phyloP scores from a whole-genome alignment of 2,888 invertebrate species.

The Lasiommata megera region DNA sequence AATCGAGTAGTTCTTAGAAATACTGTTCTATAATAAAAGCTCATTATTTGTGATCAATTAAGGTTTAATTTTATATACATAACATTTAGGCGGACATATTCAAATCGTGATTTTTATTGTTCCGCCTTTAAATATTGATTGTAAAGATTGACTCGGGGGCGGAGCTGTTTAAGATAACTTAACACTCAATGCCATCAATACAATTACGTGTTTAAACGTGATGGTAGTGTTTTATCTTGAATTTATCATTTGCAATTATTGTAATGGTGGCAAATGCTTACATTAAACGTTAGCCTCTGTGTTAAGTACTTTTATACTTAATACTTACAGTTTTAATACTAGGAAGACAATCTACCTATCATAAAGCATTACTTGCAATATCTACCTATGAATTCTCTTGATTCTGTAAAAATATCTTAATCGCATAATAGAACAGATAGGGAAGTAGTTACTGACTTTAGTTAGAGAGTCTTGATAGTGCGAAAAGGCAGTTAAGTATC shows the following conservation, averaged over 20 bases:
- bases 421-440: too few species aligned
- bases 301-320: neutral
- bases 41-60: too few species aligned
- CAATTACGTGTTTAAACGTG: neutral
- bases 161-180: constrained; percentile 1
- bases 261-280: neutral
- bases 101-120: neutral
- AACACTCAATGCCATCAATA: constrained; percentile 6
- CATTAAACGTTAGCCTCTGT: neutral
- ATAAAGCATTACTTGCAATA: too few species aligned
- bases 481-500: too few species aligned
- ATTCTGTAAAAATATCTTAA: too few species aligned
- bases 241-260: neutral
- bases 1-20: too few species aligned
- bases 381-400: too few species aligned
- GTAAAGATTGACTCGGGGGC: neutral
- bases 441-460: too few species aligned
- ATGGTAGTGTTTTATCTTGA: constrained; percentile 1
- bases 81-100: neutral
- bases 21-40: too few species aligned
- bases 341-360: neutral
- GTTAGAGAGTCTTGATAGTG: too few species aligned
- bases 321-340: neutral
- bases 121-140: neutral
- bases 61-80: neutral